Evolutionary conservation across 2,888 invertebrate species (phyloP).

Genomic region (Drosophila algonquin): DNA sequence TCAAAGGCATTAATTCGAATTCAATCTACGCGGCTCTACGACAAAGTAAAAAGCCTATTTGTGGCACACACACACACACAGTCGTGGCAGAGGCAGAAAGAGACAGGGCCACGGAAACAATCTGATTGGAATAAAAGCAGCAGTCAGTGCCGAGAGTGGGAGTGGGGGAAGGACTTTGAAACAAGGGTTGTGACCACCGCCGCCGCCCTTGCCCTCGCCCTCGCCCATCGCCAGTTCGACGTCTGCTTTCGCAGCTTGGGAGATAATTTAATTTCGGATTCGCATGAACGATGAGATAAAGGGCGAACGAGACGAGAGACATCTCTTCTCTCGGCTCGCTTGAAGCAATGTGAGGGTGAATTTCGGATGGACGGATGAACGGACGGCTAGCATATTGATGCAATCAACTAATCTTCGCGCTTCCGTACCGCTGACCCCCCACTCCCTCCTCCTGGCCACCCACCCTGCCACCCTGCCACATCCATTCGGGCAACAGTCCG

Average conservation of each 20-base stretch:
- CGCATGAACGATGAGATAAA: constrained; percentile 77
- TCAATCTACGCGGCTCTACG: constrained; percentile 74
- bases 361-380: constrained; percentile 3
- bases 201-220: background rate
- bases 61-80: constrained; percentile 54
- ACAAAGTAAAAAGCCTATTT: constrained; percentile 78
- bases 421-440: constrained; percentile 60
- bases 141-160: constrained; percentile 23
- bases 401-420: constrained; percentile 84
- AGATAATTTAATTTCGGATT: constrained; percentile 84
- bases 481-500: constrained; percentile 31
- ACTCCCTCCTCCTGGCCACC: constrained; percentile 3
- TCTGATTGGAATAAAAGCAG: constrained; percentile 82
- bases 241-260: constrained; percentile 71
- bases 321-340: constrained; percentile 7
- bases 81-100: background rate
- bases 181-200: constrained; percentile 73
- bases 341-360: constrained; percentile 42
- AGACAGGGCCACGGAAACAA: constrained; percentile 76
- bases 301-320: constrained; percentile 11
- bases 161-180: constrained; percentile 53
- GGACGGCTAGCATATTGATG: constrained; percentile 83
- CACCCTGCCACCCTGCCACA: constrained; percentile 1
- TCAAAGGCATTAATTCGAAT: constrained; percentile 83
- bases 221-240: constrained; percentile 24